Evolutionary conservation across 2,888 invertebrate species (phyloP).

Genomic region (Eupithecia tripunctaria): DNA sequence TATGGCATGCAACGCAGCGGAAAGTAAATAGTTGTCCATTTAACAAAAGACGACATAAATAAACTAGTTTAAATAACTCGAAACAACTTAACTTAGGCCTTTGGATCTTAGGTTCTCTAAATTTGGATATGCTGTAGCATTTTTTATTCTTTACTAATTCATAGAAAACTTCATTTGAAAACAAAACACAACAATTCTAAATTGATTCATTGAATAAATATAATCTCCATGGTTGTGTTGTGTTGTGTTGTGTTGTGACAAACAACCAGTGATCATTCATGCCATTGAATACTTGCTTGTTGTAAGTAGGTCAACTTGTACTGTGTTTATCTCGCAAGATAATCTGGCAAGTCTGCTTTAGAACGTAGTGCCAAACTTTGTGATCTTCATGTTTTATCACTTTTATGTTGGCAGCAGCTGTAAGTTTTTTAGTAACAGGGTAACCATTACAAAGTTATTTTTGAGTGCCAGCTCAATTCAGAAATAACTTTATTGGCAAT

Average conservation of each 20-base stretch:
- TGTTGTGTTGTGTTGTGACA: no score
- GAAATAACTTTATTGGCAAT: constrained; percentile 10
- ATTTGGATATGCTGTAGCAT: background rate
- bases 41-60: background rate
- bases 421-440: constrained; percentile 24
- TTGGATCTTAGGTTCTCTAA: background rate
- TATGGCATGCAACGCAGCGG: no score
- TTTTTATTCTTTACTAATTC: background rate
- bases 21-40: background rate
- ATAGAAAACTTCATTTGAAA: background rate
- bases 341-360: constrained; percentile 46
- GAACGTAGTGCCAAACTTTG: constrained; percentile 46
- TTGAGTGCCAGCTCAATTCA: constrained; percentile 19
- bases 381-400: constrained; percentile 40
- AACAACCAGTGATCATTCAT: constrained; percentile 39
- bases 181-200: background rate
- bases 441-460: constrained; percentile 24
- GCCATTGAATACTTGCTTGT: constrained; percentile 55
- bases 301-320: constrained; percentile 46
- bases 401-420: constrained; percentile 40
- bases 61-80: background rate
- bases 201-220: constrained; percentile 14
- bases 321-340: constrained; percentile 41
- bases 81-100: background rate
- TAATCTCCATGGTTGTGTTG: constrained; percentile 20